Evolutionary conservation across 2,113 vertebrate species (phyloP).

Genomic region (Carassius carassius): DNA sequence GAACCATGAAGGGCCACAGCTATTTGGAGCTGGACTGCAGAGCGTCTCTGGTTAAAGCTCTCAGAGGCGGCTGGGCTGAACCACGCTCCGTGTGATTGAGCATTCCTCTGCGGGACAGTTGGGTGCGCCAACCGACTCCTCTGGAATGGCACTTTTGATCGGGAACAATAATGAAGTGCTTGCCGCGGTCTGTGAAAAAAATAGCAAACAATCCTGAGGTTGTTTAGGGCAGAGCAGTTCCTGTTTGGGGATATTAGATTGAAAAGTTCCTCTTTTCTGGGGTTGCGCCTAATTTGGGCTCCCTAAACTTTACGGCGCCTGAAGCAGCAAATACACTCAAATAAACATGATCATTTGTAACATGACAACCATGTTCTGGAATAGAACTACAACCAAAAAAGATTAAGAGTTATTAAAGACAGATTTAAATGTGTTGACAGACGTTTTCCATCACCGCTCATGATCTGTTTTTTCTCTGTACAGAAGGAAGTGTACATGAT

Average conservation of each 20-base stretch:
- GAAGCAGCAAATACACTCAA: neutral
- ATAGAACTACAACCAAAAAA: neutral
- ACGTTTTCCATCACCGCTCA: conserved; percentile 25
- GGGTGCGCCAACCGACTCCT: conserved; percentile 59
- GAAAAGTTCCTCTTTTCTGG: conserved; percentile 38
- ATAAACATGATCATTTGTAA: neutral
- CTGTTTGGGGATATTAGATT: conserved; percentile 59
- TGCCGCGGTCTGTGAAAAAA: conserved; percentile 63
- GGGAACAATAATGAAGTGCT: conserved; percentile 69
- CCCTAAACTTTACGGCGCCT: neutral
- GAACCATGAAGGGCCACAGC: conserved; percentile 63
- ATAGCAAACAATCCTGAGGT: conserved; percentile 71
- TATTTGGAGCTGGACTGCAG: conserved; percentile 64
- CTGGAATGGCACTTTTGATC: conserved; percentile 69
- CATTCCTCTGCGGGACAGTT: conserved; percentile 66
- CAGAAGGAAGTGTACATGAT: conserved; percentile 88
- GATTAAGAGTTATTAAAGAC: neutral
- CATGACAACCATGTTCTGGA: neutral
- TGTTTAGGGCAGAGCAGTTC: conserved; percentile 73
- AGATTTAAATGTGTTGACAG: neutral
- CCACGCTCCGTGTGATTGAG: conserved; percentile 51
- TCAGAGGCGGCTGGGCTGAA: conserved; percentile 46
- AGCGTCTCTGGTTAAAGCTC: conserved; percentile 61
- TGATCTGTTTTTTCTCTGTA: conserved; percentile 49
- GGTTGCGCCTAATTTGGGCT: conserved; percentile 17